Percentiles rank a stretch among this genome's conserved stretches.
Evolutionary conservation across 2,113 vertebrate species (phyloP).

Genomic region (Mustela nigripes): DNA sequence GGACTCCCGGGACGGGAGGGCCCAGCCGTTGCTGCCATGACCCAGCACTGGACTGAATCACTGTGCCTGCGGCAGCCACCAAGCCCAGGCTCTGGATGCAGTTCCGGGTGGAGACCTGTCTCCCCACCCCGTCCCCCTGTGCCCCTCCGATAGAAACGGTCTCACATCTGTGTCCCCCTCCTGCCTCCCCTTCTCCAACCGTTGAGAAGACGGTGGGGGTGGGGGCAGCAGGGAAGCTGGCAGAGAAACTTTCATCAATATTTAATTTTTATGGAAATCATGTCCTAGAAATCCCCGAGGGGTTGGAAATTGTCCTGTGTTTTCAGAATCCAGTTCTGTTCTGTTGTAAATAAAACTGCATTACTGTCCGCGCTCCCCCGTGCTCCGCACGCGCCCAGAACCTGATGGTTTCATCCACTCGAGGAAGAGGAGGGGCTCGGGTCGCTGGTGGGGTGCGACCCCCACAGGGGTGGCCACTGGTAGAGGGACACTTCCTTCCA

Average conservation of each 20-base stretch:
- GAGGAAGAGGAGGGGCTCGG: conserved; percentile 52
- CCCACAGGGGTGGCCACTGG: background rate
- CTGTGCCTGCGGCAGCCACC: background rate
- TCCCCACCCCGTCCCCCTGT: background rate
- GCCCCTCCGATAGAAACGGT: background rate
- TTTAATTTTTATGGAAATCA: conserved; percentile 84
- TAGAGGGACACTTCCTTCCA: background rate
- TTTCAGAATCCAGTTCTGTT: conserved; percentile 76
- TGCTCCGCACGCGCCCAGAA: conserved; percentile 53
- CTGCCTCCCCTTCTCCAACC: background rate
- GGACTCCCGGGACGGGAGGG: background rate
- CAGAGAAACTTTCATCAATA: conserved; percentile 76
- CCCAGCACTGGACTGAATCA: background rate
- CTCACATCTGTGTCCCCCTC: background rate
- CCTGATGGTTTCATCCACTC: conserved; percentile 77
- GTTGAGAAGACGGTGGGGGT: background rate
- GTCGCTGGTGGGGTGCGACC: background rate
- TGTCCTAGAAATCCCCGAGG: conserved; percentile 73
- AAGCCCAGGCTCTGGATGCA: too few species aligned
- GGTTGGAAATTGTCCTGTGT: conserved; percentile 78
- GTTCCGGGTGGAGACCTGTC: background rate
- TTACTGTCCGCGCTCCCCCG: conserved; percentile 74
- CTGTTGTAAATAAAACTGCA: conserved; percentile 83
- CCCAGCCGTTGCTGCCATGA: background rate
- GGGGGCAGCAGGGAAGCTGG: conserved; percentile 19